A percentile compares a stretch with the other conserved stretches of the same genome.
phyloP scores from a whole-genome alignment of 2,113 vertebrate species.

The Sinocyclocheilus grahami region DNA sequence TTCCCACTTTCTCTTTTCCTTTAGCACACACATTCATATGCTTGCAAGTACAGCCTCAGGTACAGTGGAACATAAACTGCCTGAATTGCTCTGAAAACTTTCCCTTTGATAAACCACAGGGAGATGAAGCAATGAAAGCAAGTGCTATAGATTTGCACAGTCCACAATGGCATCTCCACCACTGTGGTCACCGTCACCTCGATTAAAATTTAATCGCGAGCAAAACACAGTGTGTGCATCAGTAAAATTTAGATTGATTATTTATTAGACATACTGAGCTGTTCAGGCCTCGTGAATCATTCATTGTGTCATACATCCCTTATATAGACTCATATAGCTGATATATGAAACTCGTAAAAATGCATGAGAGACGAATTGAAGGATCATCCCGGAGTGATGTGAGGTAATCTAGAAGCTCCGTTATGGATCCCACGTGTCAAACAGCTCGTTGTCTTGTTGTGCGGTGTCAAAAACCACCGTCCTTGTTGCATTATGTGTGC shows the following conservation, averaged over 20 bases:
- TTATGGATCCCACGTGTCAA: slow-evolving; percentile 20
- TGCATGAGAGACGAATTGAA: slow-evolving; percentile 61
- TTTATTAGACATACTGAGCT: slow-evolving; percentile 67
- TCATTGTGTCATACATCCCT: slow-evolving; percentile 65
- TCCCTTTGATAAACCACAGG: slow-evolving; percentile 52
- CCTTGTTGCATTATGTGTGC: slow-evolving; percentile 57
- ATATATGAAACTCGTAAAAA: slow-evolving; percentile 73
- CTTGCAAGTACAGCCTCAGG: not conserved
- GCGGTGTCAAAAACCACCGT: slow-evolving; percentile 40
- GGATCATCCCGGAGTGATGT: slow-evolving; percentile 41
- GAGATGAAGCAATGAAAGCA: slow-evolving; percentile 26
- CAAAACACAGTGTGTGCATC: slow-evolving; percentile 62
- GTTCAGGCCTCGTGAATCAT: slow-evolving; percentile 68
- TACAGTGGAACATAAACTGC: slow-evolving; percentile 15
- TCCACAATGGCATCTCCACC: slow-evolving; percentile 17
- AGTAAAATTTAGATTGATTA: slow-evolving; percentile 69
- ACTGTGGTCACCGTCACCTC: slow-evolving; percentile 54
- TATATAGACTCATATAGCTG: slow-evolving; percentile 68
- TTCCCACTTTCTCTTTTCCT: not conserved
- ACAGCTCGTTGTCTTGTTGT: slow-evolving; percentile 55
- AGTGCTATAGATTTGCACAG: slow-evolving; percentile 41
- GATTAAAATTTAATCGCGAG: slow-evolving; percentile 71
- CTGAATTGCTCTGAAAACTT: slow-evolving; percentile 44
- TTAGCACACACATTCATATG: not conserved
- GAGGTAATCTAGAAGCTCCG: slow-evolving; percentile 26